phyloP scores from a whole-genome alignment of 2,113 vertebrate species.

The Coryphaenoides rupestris region DNA sequence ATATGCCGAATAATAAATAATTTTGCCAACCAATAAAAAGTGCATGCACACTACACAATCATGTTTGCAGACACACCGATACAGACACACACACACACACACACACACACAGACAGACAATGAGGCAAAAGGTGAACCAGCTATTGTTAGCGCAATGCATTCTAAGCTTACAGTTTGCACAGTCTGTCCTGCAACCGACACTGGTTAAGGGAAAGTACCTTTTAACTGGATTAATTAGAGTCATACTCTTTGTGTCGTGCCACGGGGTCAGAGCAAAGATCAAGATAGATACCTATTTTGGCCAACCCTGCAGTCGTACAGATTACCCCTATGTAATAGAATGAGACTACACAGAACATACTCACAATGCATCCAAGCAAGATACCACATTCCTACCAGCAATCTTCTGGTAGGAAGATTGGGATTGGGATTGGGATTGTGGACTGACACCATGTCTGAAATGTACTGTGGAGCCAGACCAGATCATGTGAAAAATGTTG shows the following conservation, averaged over 20 bases:
- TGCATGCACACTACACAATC: neutral
- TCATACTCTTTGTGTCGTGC: neutral
- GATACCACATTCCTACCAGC: no score
- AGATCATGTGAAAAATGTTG: no score
- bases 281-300: conserved; percentile 35
- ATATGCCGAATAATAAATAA: no score
- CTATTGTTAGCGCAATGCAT: conserved; percentile 16
- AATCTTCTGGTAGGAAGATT: no score
- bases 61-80: conserved; percentile 14
- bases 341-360: no score
- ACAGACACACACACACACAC: no score
- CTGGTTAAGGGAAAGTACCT: conserved; percentile 26
- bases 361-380: no score
- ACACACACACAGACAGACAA: neutral
- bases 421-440: no score
- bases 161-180: neutral
- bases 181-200: neutral
- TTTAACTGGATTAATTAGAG: conserved; percentile 45
- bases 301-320: conserved; percentile 29
- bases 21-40: no score
- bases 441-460: no score
- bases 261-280: neutral
- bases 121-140: conserved; percentile 28
- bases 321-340: no score
- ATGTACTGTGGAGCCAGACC: no score